Base-by-base conservation (phyloP, 1,140 invertebrate genomes). In the Leptinotarsa defecta region DNA sequence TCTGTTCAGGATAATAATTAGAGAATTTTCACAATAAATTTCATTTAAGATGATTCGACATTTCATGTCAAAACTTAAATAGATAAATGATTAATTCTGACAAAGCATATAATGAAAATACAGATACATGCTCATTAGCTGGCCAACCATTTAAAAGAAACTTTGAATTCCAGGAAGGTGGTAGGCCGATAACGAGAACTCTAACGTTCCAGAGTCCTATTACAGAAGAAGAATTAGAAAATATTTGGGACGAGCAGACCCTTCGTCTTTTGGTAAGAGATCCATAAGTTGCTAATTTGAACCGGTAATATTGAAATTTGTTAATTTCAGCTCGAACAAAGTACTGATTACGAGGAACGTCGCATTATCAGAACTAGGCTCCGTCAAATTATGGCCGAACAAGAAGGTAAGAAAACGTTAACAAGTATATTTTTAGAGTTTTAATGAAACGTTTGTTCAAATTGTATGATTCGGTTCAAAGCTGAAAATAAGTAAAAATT, bases 341-440 rank as follows among this genome's bases (percentile, higher is more conserved):
- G 93, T 84, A 92, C 91, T 78, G 93, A 94, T 83, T 95, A 95
- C 92, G 94, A 96, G 85, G 93, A 94, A 84, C 89, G 94, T 83
- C 91, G 93, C 81, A 90, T 90, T 82, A 92, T 96, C 81, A 89
- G 94, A 86, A 89, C 90, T 81, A 90, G 94, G 86, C 89, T 96
- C 80, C 90, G 91, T 77, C 88, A 89, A 85, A 89, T 93, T 79
- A 93, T 93, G 92, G 92, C 92, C 79, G 92, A 93, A 88, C 90
- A 92, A 86, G 91, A 92, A 91, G 92, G 92, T 93, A 86, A 78
- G 63, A 61, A 15, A 70, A n/a, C 34, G 8, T 43, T 43, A 43
- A 43, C 34, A 11, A 43, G 34, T 34, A 8, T 11, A 34, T 34
- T 34, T 34, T 34, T 1, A 34, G 11, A 43, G 34, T 43, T 11